Conservation (phyloP, 2,888 invertebrate species). For the Orthonychiurus folsomi region DNA sequence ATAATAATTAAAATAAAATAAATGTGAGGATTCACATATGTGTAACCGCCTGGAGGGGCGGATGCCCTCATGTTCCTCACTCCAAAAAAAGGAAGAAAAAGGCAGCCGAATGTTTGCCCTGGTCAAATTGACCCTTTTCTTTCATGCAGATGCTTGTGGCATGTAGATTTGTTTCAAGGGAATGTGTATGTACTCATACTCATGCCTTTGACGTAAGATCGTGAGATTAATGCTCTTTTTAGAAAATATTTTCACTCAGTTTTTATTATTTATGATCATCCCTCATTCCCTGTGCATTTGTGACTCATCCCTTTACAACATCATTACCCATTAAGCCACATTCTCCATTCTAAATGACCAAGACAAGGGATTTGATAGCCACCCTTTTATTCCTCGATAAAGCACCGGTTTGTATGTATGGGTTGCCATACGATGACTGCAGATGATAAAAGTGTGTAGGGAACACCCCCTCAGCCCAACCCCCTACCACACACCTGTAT, state of each 20-base stretch:
- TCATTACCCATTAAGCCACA: background rate
- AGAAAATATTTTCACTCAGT: background rate
- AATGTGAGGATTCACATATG: conserved; percentile 1
- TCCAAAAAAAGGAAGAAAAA: too few relatives aligned
- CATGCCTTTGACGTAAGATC: too few relatives aligned
- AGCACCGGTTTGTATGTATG: too few relatives aligned
- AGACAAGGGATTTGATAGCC: background rate
- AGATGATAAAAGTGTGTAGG: background rate
- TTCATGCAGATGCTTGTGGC: too few relatives aligned
- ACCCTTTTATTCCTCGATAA: background rate
- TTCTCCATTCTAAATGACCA: background rate
- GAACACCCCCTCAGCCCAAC: background rate
- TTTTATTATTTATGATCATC: background rate
- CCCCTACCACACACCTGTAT: too few relatives aligned
- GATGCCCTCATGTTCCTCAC: background rate
- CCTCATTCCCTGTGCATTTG: too few relatives aligned
- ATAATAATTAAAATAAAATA: background rate
- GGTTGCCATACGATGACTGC: background rate
- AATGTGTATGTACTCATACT: too few relatives aligned
- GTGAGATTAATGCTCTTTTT: background rate
- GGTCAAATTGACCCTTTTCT: background rate
- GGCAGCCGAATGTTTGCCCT: background rate
- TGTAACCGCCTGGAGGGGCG: background rate
- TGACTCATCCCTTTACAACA: background rate
- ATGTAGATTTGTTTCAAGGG: too few relatives aligned